phyloP scores from a whole-genome alignment of 2,888 invertebrate species.

The Lithodes maja region DNA sequence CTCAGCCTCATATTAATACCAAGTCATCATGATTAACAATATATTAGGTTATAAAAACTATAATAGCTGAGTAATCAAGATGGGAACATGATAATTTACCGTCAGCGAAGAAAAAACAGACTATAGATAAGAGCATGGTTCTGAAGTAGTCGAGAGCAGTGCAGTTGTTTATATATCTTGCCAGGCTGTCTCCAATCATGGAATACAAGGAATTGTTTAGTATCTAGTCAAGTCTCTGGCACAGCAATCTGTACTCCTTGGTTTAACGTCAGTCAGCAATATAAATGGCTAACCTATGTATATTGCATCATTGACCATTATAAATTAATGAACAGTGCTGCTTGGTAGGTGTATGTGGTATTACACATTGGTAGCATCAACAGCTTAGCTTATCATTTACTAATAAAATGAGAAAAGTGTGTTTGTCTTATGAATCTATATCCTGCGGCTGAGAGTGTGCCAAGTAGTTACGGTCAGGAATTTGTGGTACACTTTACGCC shows the following conservation, averaged over 20 bases:
- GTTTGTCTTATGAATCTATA: too few species aligned
- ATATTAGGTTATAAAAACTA: too few species aligned
- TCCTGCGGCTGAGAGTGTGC: too few species aligned
- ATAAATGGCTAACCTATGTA: constrained; percentile 23
- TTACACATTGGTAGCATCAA: not conserved
- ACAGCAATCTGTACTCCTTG: constrained; percentile 39
- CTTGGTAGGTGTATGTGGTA: constrained; percentile 41
- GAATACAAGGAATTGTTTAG: constrained; percentile 61
- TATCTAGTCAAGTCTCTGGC: constrained; percentile 63
- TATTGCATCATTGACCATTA: constrained; percentile 33
- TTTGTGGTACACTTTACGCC: too few species aligned
- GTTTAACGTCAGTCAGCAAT: constrained; percentile 31
- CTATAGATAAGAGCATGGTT: constrained; percentile 29
- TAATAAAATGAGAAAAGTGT: too few species aligned
- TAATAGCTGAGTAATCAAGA: too few species aligned
- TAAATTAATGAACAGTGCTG: constrained; percentile 32
- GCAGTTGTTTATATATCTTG: constrained; percentile 50
- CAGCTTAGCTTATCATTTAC: not conserved
- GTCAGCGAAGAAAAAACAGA: too few species aligned
- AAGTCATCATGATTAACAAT: too few species aligned
- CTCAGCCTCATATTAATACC: too few species aligned
- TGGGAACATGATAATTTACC: too few species aligned
- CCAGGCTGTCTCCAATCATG: constrained; percentile 49
- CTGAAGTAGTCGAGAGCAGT: constrained; percentile 45
- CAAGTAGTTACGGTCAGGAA: too few species aligned